These are phyloP conservation scores for Crossaster papposus DNA, from an alignment of 53 echinoderm and acorn worm genomes.

Conservation along the genomic window DNA sequence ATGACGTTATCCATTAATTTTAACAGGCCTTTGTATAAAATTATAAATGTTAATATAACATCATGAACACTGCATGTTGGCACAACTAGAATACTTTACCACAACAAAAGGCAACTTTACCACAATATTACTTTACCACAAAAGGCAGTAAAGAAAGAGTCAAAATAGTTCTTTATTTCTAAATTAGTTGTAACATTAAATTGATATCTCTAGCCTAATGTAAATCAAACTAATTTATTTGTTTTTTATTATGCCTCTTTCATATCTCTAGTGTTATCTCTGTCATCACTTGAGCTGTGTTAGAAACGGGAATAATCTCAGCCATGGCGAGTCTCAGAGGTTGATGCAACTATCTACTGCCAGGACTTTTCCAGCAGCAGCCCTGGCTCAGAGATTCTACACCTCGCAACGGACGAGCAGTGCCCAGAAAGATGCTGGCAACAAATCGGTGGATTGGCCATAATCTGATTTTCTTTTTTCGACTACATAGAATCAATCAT, in stretches of 20 bases:
- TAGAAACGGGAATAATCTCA: conserved; percentile 28
- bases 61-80: too few relatives aligned
- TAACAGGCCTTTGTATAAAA: too few relatives aligned
- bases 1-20: too few relatives aligned
- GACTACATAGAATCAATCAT: not conserved
- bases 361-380: not conserved
- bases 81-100: too few relatives aligned
- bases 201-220: not conserved
- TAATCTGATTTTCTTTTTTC: not conserved
- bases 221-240: not conserved
- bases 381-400: conserved; percentile 13
- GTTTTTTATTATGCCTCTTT: not conserved
- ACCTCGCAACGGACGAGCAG: not conserved
- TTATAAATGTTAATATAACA: too few relatives aligned
- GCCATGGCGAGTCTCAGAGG: not conserved
- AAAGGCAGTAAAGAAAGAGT: too few relatives aligned
- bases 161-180: too few relatives aligned
- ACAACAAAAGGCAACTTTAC: too few relatives aligned
- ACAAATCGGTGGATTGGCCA: conserved; percentile 20
- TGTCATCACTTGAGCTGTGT: conserved; percentile 55
- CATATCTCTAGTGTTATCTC: conserved; percentile 45
- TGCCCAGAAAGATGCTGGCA: not conserved
- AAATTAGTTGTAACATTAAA: too few relatives aligned
- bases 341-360: not conserved
- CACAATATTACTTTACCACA: too few relatives aligned